Conservation (phyloP, 2,113 vertebrate species). For the Dasypus novemcinctus region DNA sequence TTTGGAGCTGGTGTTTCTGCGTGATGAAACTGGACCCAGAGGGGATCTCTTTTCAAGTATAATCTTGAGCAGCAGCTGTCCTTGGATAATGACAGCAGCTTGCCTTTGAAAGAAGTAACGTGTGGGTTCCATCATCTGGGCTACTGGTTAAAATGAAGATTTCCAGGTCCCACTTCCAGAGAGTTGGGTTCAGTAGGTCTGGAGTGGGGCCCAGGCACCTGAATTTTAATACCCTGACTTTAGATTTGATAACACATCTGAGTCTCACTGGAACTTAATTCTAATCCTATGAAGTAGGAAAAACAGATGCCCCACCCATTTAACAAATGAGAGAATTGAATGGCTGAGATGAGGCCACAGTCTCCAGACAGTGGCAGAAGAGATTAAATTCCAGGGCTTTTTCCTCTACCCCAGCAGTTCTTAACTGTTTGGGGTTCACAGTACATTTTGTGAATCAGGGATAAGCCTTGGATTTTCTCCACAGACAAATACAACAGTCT, state of each 20-base stretch:
- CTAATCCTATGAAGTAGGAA: not conserved
- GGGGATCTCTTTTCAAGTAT: too few relatives aligned
- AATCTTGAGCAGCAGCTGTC: not conserved
- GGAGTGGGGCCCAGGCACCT: too few relatives aligned
- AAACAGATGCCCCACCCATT: not conserved
- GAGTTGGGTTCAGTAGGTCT: not conserved
- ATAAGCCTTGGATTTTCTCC: not conserved
- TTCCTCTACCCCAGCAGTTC: not conserved
- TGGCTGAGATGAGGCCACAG: too few relatives aligned
- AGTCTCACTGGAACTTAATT: not conserved
- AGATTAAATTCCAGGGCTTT: not conserved
- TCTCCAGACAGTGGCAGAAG: not conserved
- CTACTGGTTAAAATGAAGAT: not conserved
- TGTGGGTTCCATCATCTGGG: not conserved
- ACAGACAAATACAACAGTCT: not conserved
- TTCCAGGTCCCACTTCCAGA: not conserved
- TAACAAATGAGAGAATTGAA: not conserved
- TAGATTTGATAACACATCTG: not conserved
- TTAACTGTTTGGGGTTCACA: not conserved
- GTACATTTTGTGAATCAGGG: not conserved
- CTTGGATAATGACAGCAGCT: fast-evolving
- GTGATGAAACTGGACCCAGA: too few relatives aligned
- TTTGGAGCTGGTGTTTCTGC: too few relatives aligned
- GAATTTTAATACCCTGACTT: not conserved
- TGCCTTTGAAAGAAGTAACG: not conserved